These are phyloP conservation scores for Cryptotermes secundus DNA, from an alignment of 1,140 invertebrate species.

Conservation along the genomic window DNA sequence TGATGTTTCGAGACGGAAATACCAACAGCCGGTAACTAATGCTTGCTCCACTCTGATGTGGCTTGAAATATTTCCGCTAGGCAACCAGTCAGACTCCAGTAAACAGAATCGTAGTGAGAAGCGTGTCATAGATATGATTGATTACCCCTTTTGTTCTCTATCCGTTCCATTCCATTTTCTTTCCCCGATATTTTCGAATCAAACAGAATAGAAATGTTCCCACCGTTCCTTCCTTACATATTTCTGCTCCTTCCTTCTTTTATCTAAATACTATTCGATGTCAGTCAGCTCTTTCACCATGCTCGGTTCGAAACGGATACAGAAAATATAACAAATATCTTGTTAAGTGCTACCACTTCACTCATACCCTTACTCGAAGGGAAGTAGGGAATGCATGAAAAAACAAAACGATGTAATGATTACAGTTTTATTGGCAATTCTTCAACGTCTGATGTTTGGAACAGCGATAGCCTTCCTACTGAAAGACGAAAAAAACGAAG, in stretches of 20 bases:
- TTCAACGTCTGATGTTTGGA: too few species aligned
- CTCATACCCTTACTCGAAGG: not conserved
- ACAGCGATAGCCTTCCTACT: too few species aligned
- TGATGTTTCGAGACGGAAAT: not conserved
- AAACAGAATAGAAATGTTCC: conserved; percentile 9
- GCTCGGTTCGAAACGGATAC: not conserved
- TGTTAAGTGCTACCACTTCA: not conserved
- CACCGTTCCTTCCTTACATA: not conserved
- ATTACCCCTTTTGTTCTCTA: not conserved
- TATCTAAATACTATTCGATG: conserved; percentile 8
- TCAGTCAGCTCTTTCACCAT: not conserved
- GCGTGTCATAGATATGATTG: not conserved
- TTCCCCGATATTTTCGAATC: not conserved
- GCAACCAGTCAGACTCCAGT: not conserved
- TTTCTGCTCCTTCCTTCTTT: not conserved
- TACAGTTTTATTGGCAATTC: not conserved
- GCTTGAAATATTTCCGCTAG: conserved; percentile 1
- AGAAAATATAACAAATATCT: conserved; percentile 11
- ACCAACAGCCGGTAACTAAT: not conserved
- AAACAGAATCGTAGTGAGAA: not conserved
- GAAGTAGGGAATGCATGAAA: not conserved
- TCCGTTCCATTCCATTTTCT: conserved; percentile 11
- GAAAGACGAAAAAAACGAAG: too few species aligned
- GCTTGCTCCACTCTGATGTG: not conserved
- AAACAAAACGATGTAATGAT: not conserved